phyloP scores from a whole-genome alignment of 2,888 invertebrate species.

The Plebejus argus region DNA sequence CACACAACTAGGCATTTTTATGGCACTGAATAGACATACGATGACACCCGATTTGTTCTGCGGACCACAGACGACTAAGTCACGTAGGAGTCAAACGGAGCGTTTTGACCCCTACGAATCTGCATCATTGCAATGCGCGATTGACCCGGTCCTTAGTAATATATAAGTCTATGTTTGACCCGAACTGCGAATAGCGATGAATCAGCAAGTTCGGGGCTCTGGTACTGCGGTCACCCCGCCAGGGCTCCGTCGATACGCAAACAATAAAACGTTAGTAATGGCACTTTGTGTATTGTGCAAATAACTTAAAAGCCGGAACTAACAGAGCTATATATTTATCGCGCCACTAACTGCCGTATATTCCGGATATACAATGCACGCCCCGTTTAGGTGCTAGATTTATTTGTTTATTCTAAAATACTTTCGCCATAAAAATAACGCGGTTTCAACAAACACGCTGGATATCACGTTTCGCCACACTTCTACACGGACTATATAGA shows the following conservation, averaged over 20 bases:
- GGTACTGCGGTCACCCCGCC: not conserved
- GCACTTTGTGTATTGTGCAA: slow-evolving; percentile 34
- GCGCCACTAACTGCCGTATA: slow-evolving; percentile 32
- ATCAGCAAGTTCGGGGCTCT: not conserved
- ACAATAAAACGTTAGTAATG: slow-evolving; percentile 32
- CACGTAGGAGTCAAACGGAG: no score
- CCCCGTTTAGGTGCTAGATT: slow-evolving; percentile 30
- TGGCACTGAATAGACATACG: no score
- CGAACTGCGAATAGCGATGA: not conserved
- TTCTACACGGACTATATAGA: not conserved
- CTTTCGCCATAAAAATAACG: slow-evolving; percentile 21
- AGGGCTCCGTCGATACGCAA: slow-evolving; percentile 18
- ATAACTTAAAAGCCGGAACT: slow-evolving; percentile 36
- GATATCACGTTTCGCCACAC: not conserved
- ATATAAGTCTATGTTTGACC: no score
- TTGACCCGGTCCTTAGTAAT: no score
- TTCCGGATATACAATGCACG: slow-evolving; percentile 32
- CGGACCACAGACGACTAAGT: no score
- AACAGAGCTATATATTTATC: slow-evolving; percentile 35
- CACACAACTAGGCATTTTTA: no score
- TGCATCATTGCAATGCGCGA: no score
- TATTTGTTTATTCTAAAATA: slow-evolving; percentile 33
- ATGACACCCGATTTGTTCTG: no score
- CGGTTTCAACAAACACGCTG: not conserved
- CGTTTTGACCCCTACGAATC: no score